Percentiles rank a stretch among this genome's conserved stretches.
Evolutionary conservation across 2,797 vertebrate genomes (phyloP).

Genomic region (Paedocypris micromegethes): DNA sequence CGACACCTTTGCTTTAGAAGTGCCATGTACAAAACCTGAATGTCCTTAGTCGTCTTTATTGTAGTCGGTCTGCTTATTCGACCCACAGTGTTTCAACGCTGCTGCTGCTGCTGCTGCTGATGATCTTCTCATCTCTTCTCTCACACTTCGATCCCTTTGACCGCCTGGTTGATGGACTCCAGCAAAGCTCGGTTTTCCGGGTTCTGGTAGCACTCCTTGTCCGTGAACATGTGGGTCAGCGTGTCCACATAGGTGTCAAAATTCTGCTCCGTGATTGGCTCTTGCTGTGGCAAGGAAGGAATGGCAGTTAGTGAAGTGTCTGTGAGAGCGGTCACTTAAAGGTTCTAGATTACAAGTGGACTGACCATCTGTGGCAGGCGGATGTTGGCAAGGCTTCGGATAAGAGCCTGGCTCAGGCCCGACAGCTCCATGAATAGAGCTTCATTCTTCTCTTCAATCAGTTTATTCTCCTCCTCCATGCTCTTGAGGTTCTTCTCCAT

Average conservation of each 20-base stretch:
- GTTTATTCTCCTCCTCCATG: conserved; percentile 95
- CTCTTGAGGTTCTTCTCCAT: conserved; percentile 96
- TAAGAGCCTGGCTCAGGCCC: conserved; percentile 91
- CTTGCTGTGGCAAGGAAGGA: conserved; percentile 65
- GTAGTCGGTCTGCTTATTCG: conserved; percentile 46
- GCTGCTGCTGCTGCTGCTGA: conserved; percentile 29
- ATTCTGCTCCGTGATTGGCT: conserved; percentile 94
- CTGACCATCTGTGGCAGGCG: conserved; percentile 94
- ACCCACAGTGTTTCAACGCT: conserved; percentile 42
- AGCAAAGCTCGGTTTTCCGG: conserved; percentile 93
- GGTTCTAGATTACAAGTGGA: conserved; percentile 16
- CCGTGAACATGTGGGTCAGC: conserved; percentile 96
- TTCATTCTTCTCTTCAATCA: conserved; percentile 95
- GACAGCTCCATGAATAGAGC: conserved; percentile 94
- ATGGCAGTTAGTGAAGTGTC: conserved; percentile 1
- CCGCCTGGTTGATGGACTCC: conserved; percentile 96
- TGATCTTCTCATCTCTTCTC: not conserved
- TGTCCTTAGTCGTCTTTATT: conserved; percentile 52
- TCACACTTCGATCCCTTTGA: conserved; percentile 97
- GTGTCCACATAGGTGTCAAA: conserved; percentile 92
- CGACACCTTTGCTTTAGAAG: conserved; percentile 32
- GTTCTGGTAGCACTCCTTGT: conserved; percentile 97
- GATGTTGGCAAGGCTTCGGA: conserved; percentile 92
- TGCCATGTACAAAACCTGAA: conserved; percentile 50
- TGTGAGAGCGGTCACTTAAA: conserved; percentile 20